Evolutionary conservation across 2,888 invertebrate genomes (phyloP), one percentile per base, ranked within the genome.

Genomic region (Anodontia alba): DNA sequence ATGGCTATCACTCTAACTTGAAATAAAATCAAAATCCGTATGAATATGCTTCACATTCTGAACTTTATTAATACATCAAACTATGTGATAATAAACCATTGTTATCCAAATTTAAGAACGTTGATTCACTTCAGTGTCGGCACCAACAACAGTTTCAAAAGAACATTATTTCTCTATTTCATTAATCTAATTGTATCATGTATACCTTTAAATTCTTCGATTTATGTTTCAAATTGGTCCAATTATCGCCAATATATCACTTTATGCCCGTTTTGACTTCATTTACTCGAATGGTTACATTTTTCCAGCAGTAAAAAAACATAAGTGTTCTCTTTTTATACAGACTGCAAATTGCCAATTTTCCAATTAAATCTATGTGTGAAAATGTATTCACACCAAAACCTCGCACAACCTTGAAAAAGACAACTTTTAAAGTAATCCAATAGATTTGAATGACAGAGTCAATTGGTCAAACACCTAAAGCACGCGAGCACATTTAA

Each of bases 391-490:
- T 62, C 62, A 15, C 33, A 10, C 15, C 33, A 20, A 62, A 62
- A 62, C 62, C 62, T 33, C 62, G 17, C 10, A 62, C 15, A 62
- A 33, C 62, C 62, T 62, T 62, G 62, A 62, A 62, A 62, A 62
- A 62, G 62, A 62, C 62, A 62, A 62, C 62, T 7, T 62, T 62
- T 62, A 33, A 33, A 62, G 33, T 62, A 62, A 62, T 62, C 62
- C 62, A 62, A 62, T 62, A 62, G 20, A 62, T 12, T 62, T 62
- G 62, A 62, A 62, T 62, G 31, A 33, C 20, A 62, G 20, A 62
- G 62, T 62, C 62, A 62, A 62, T 62, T 62, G 62, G 62, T 62
- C 62, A 62, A 57, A 62, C 31, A 62, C 62, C 62, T 54, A 7
- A 62, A 62, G 62, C 62, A 62, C 62, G 62, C 62, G 62, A 62